Evolutionary conservation across 2,888 invertebrate species (phyloP).

Genomic region (Esperia sulphurella): DNA sequence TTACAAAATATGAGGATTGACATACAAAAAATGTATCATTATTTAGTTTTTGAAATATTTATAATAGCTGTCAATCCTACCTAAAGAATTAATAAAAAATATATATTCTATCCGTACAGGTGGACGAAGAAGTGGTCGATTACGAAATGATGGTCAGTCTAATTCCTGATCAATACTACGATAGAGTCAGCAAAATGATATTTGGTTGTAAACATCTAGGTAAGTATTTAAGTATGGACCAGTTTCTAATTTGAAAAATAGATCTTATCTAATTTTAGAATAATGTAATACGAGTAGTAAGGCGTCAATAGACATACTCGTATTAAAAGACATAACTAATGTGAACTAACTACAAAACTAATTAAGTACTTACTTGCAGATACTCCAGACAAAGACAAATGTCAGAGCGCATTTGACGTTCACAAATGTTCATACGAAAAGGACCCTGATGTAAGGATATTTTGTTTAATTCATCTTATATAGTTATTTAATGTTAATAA

Average conservation of each 20-base stretch:
- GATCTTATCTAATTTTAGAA: neutral
- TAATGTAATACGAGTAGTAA: no score
- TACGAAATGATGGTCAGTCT: slow-evolving; percentile 70
- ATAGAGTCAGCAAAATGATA: slow-evolving; percentile 61
- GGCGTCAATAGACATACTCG: no score
- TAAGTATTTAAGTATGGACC: slow-evolving; percentile 21
- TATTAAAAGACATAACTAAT: no score
- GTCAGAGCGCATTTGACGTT: slow-evolving; percentile 67
- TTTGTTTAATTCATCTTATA: neutral
- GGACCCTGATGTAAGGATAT: slow-evolving; percentile 68
- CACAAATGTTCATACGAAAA: slow-evolving; percentile 66
- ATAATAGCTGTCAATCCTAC: no score
- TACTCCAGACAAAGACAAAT: slow-evolving; percentile 58
- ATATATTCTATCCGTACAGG: slow-evolving; percentile 44
- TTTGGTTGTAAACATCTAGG: slow-evolving; percentile 61
- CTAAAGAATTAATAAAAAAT: no score
- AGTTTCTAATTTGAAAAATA: neutral
- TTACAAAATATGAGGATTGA: no score
- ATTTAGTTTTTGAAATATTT: no score
- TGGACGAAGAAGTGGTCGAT: slow-evolving; percentile 57
- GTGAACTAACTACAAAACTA: no score
- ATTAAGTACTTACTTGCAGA: slow-evolving; percentile 39
- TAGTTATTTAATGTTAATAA: neutral
- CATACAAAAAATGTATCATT: no score
- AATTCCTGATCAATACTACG: slow-evolving; percentile 64